These are phyloP conservation scores for Carcina quercana DNA, from an alignment of 2,888 invertebrate genomes.

Conservation along the genomic window DNA sequence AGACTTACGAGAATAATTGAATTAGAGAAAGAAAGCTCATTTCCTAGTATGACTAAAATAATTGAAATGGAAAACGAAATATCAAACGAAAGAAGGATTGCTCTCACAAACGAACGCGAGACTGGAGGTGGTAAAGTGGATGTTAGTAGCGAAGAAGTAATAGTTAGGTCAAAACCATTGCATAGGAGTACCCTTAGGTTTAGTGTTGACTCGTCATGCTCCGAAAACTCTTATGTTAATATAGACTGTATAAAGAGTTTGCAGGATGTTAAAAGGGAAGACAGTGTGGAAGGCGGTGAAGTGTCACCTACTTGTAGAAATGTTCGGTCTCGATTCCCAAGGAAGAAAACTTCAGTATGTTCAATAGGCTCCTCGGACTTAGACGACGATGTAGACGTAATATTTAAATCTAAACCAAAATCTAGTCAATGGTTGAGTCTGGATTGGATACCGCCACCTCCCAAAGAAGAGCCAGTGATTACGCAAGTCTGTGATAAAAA, in stretches of 20 bases:
- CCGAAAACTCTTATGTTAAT: constrained; percentile 73
- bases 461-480: constrained; percentile 68
- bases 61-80: constrained; percentile 71
- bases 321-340: constrained; percentile 57
- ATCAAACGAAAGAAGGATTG: constrained; percentile 65
- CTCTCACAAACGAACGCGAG: constrained; percentile 65
- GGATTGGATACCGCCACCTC: constrained; percentile 69
- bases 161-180: constrained; percentile 50
- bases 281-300: constrained; percentile 37
- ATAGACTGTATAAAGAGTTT: constrained; percentile 70
- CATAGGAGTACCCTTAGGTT: constrained; percentile 63
- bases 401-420: constrained; percentile 73
- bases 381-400: constrained; percentile 70
- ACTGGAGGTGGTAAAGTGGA: constrained; percentile 55
- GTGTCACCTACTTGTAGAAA: constrained; percentile 49
- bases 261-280: constrained; percentile 68
- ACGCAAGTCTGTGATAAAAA: constrained; percentile 71
- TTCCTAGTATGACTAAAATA: constrained; percentile 66
- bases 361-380: constrained; percentile 70
- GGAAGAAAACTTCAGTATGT: constrained; percentile 68
- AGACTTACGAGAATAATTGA: constrained; percentile 56
- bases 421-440: constrained; percentile 75
- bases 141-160: constrained; percentile 47
- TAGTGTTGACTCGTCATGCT: constrained; percentile 71
- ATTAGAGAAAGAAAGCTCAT: constrained; percentile 53